These are phyloP conservation scores for Sciaenops ocellatus DNA, from an alignment of 2,797 vertebrate genomes.

Conservation along the genomic window DNA sequence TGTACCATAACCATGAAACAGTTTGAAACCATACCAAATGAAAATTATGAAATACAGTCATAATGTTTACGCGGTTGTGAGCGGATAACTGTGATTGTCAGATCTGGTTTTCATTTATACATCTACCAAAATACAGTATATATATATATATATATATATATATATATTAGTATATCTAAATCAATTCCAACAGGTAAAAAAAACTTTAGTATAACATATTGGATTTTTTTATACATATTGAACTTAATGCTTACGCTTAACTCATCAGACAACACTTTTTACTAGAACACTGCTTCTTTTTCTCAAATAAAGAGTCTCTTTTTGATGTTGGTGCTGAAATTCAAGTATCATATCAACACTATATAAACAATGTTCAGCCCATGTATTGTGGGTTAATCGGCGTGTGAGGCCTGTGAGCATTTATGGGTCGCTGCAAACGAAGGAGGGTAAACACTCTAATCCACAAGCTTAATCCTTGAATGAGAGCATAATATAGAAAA, in stretches of 20 bases:
- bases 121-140: background rate
- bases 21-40: background rate
- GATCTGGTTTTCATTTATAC: background rate
- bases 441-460: constrained; percentile 52
- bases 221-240: too few relatives aligned
- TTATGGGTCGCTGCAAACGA: constrained; percentile 20
- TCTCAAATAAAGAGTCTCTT: too few relatives aligned
- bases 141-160: background rate
- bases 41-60: background rate
- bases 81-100: too few relatives aligned
- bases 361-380: background rate
- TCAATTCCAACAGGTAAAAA: background rate
- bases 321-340: background rate
- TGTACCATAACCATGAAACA: too few relatives aligned
- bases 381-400: background rate
- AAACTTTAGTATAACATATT: too few relatives aligned
- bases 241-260: too few relatives aligned
- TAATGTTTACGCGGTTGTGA: background rate
- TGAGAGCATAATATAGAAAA: constrained; percentile 51
- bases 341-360: background rate
- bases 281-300: background rate
- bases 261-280: too few relatives aligned
- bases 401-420: constrained; percentile 2
- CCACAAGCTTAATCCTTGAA: constrained; percentile 67
- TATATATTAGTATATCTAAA: background rate